Conservation (phyloP, 2,797 vertebrate genomes). For the Anisognathus igniventris region DNA sequence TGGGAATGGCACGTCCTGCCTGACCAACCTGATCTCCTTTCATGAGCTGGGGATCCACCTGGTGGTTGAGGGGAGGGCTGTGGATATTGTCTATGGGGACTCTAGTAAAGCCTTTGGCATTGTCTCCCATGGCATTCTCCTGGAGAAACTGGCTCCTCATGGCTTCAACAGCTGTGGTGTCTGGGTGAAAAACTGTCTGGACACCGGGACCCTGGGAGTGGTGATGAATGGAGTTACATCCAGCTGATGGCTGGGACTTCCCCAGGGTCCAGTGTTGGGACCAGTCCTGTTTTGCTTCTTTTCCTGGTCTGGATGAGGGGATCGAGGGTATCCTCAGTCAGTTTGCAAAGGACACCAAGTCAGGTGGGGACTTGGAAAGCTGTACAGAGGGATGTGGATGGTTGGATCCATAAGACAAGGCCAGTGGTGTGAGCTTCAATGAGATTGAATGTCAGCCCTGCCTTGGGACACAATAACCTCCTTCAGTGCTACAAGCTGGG, state of each 20-base stretch:
- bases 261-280: not conserved
- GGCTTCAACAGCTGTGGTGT: accelerated
- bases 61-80: accelerated
- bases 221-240: not conserved
- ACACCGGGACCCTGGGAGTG: not conserved
- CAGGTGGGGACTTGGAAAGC: not conserved
- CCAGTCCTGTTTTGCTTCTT: not conserved
- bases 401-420: not conserved
- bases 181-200: not conserved
- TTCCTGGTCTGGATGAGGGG: not conserved
- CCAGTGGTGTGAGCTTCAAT: not conserved
- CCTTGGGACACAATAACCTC: no score
- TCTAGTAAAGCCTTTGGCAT: not conserved
- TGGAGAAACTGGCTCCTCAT: not conserved
- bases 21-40: not conserved
- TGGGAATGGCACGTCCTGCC: not conserved
- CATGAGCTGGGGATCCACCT: not conserved
- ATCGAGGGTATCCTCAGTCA: accelerated
- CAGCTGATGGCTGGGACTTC: not conserved
- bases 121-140: accelerated
- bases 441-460: not conserved
- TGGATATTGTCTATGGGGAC: accelerated
- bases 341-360: not conserved
- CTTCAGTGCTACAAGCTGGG: not conserved
- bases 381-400: not conserved